Evolutionary conservation across 2,888 invertebrate genomes (phyloP).

Genomic region (Idaea biselata): DNA sequence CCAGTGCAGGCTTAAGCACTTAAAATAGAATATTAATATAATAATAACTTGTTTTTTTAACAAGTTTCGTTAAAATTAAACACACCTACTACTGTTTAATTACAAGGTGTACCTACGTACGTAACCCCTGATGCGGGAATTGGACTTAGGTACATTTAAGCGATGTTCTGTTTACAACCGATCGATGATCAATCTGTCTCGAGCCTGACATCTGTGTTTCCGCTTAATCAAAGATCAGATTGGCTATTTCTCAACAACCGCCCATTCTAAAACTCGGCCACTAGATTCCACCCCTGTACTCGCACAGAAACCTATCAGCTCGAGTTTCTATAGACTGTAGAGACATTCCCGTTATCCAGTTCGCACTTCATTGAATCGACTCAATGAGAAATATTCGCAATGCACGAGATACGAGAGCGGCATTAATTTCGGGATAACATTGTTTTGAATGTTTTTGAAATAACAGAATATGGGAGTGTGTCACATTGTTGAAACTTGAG

Average conservation of each 20-base stretch:
- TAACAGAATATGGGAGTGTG: neutral
- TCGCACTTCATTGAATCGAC: constrained; percentile 63
- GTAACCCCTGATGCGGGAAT: too few relatives aligned
- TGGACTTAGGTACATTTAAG: too few relatives aligned
- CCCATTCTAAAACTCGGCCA: constrained; percentile 12
- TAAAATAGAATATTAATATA: too few relatives aligned
- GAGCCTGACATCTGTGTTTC: too few relatives aligned
- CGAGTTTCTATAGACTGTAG: constrained; percentile 16
- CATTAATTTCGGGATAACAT: constrained; percentile 27
- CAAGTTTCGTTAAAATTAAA: too few relatives aligned
- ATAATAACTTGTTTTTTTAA: too few relatives aligned
- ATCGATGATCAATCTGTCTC: too few relatives aligned
- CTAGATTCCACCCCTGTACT: constrained; percentile 10
- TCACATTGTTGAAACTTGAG: too few relatives aligned
- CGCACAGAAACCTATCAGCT: neutral
- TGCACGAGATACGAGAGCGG: constrained; percentile 37
- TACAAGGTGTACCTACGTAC: too few relatives aligned
- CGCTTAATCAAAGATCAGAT: constrained; percentile 11
- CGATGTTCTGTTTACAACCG: too few relatives aligned
- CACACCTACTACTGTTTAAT: too few relatives aligned
- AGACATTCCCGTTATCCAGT: constrained; percentile 64
- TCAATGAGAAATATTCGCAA: constrained; percentile 63
- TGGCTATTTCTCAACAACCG: constrained; percentile 43
- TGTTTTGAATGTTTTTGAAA: constrained; percentile 15
- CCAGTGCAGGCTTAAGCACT: too few relatives aligned